Evolutionary conservation across 2,888 invertebrate species (phyloP).

Genomic region (Drosophila kuntzei): DNA sequence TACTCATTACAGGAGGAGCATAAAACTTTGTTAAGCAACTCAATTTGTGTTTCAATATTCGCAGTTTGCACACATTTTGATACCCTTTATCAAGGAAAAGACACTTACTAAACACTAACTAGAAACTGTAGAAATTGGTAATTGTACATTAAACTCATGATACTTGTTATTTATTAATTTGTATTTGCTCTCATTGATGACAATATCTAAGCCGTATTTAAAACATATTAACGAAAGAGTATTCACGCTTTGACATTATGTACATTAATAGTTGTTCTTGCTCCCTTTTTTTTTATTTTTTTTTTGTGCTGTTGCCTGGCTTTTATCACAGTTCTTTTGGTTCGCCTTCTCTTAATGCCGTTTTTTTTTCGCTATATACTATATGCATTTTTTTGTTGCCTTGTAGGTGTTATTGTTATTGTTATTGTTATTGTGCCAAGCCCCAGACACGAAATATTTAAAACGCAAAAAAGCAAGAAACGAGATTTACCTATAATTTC

Average conservation of each 20-base stretch:
- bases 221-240: constrained; percentile 1
- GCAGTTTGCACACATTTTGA: constrained; percentile 19
- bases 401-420: constrained; percentile 30
- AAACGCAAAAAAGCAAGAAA: constrained; percentile 40
- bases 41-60: constrained; percentile 36
- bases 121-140: too few relatives aligned
- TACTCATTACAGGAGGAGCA: constrained; percentile 33
- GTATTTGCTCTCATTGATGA: background rate
- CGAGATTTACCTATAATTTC: constrained; percentile 66
- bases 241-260: constrained; percentile 9
- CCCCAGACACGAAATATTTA: constrained; percentile 52
- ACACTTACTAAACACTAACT: background rate
- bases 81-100: constrained; percentile 7
- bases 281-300: too few relatives aligned
- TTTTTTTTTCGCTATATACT: constrained; percentile 21
- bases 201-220: background rate
- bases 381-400: constrained; percentile 15
- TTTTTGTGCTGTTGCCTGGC: constrained; percentile 11
- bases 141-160: too few relatives aligned
- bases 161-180: too few relatives aligned
- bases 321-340: constrained; percentile 48
- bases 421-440: constrained; percentile 60
- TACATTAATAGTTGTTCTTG: constrained; percentile 5
- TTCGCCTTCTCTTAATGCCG: constrained; percentile 18
- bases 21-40: constrained; percentile 37